Percentiles rank a stretch among this genome's conserved stretches.
Conservation (phyloP, 1,140 invertebrate species). For the Temnothorax nylanderi region DNA sequence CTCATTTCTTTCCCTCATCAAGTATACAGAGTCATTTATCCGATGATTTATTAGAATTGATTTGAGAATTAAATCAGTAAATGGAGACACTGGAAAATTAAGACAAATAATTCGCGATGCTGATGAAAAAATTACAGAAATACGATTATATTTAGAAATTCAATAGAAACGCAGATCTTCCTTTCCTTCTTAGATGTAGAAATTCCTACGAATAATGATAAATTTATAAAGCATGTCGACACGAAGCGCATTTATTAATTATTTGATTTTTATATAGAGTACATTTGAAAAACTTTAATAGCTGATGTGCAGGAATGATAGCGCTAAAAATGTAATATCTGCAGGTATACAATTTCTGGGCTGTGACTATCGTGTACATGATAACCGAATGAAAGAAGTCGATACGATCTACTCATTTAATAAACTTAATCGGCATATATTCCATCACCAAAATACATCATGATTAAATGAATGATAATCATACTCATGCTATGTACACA, state of each 20-base stretch:
- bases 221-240: neutral
- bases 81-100: neutral
- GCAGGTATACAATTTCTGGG: constrained; percentile 41
- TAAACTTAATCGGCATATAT: constrained; percentile 11
- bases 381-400: constrained; percentile 8
- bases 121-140: neutral
- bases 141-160: neutral
- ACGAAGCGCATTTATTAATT: neutral
- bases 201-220: neutral
- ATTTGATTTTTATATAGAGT: constrained; percentile 8
- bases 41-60: neutral
- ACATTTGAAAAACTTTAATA: neutral
- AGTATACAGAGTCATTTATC: neutral
- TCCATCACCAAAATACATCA: neutral
- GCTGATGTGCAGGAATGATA: neutral
- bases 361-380: constrained; percentile 25
- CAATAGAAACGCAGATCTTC: neutral
- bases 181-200: neutral
- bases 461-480: constrained; percentile 40
- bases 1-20: neutral
- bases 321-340: constrained; percentile 35
- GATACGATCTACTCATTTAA: constrained; percentile 19
- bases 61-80: neutral
- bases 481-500: constrained; percentile 23
- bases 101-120: neutral